Conservation (phyloP, 2,888 invertebrate species). For the Eudemis profundana region DNA sequence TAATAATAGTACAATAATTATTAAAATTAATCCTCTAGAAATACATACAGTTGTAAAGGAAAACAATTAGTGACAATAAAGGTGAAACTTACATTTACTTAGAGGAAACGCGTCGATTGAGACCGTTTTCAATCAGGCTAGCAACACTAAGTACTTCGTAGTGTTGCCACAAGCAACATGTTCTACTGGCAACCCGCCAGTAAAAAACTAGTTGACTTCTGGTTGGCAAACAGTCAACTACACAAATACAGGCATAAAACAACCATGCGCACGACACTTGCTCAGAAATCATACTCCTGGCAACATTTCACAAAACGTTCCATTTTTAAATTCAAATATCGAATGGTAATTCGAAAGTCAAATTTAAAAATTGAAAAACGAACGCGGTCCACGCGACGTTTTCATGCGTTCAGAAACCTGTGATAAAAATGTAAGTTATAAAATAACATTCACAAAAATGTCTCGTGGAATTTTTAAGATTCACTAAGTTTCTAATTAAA, state of each 20-base stretch:
- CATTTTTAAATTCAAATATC: slow-evolving; percentile 56
- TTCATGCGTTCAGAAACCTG: slow-evolving; percentile 47
- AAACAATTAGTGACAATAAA: slow-evolving; percentile 79
- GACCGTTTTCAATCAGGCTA: slow-evolving; percentile 60
- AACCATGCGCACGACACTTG: slow-evolving; percentile 37
- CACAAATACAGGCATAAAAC: slow-evolving; percentile 41
- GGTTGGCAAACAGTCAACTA: slow-evolving; percentile 38
- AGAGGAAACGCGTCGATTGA: slow-evolving; percentile 57
- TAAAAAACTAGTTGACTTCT: slow-evolving; percentile 33
- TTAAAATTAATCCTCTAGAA: slow-evolving; percentile 78
- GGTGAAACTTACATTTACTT: slow-evolving; percentile 73
- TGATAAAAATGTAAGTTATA: slow-evolving; percentile 34
- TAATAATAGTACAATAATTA: slow-evolving; percentile 79
- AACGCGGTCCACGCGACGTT: slow-evolving; percentile 46
- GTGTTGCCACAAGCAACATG: slow-evolving; percentile 65
- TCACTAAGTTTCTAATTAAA: slow-evolving; percentile 64
- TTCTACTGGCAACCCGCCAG: slow-evolving; percentile 51
- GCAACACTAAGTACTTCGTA: slow-evolving; percentile 55
- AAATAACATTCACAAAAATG: slow-evolving; percentile 46
- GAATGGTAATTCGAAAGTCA: slow-evolving; percentile 54
- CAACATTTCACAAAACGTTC: slow-evolving; percentile 32
- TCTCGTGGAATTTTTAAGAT: slow-evolving; percentile 60
- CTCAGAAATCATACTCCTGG: slow-evolving; percentile 34
- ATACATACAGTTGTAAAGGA: slow-evolving; percentile 77
- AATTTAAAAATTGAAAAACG: slow-evolving; percentile 50